Base-by-base conservation (phyloP, 2,888 invertebrate genomes). In the Noctua pronuba region DNA sequence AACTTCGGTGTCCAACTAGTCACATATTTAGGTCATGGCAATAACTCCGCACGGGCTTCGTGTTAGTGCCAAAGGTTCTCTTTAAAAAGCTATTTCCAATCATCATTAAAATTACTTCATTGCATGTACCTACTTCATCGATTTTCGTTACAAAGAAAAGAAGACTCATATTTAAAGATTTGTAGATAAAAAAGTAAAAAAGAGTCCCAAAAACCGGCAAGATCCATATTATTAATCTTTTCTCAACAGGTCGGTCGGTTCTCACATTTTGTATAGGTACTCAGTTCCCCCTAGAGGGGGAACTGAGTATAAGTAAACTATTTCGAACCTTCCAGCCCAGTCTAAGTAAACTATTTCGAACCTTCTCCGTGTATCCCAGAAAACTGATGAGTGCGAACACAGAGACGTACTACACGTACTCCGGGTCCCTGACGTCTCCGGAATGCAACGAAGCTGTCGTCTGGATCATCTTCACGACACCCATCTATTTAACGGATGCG, bases 391-490 rank as follows among this genome's bases (percentile, higher is more conserved):
- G 97, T 10, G 94, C 95, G 38, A 95, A 97, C 86, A 93, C 94
- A 35, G 94, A 95, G 1, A 93, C 94, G 0, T 98, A 97, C 90
- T 98, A 97, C 92, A 97, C 97, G 44, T 98, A 98, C 90, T 94
- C 97, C 2, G 98, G 98, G 0, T 98, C 98, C 0, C 94, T 98
- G 84, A 98, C 98, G 5, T 98, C 98, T 0, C 98, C 98, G 18
- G 95, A 95, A 66, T 98, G 98, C 91, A 97, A 97, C 73, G 98
- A 98, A 92, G 97, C 97, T 0, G 98, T 98, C n/a, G 97, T 97
- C 8, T 98, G 98, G 98, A 98, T 98, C 44, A 97, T 98, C 28
- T 94, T 95, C 79, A 90, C 92, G 18, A 86, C 88, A 1, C 95
- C 95, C 0, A 91, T 96, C 8, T 83, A 85, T 72, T 91, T 96